Evolutionary conservation across 1,140 invertebrate species (phyloP).

Genomic region (Drosophila littoralis): DNA sequence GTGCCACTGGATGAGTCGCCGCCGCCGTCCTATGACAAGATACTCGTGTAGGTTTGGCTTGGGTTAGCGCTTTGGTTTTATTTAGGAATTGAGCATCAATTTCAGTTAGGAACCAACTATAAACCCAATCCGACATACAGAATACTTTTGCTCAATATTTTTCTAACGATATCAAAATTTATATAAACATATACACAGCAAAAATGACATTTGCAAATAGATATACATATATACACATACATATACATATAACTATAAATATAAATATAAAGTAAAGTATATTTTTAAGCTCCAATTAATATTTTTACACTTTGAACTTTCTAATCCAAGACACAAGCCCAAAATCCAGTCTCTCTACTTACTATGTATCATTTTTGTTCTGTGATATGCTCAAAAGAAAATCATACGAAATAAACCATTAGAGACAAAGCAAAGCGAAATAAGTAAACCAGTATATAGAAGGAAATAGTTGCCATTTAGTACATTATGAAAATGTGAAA

Average conservation of each 20-base stretch:
- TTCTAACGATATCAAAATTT: constrained; percentile 79
- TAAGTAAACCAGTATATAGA: constrained; percentile 16
- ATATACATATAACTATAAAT: constrained; percentile 51
- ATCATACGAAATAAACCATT: constrained; percentile 49
- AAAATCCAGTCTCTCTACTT: constrained; percentile 57
- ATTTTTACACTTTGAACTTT: constrained; percentile 69
- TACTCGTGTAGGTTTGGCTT: constrained; percentile 81
- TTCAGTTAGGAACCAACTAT: constrained; percentile 38
- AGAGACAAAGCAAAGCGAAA: constrained; percentile 28
- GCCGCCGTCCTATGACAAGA: constrained; percentile 87
- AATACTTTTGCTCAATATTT: constrained; percentile 77
- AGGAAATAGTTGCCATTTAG: constrained; percentile 33
- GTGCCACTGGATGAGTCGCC: constrained; percentile 85
- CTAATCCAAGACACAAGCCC: constrained; percentile 37
- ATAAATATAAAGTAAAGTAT: constrained; percentile 54
- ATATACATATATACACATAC: constrained; percentile 57
- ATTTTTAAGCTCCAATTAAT: constrained; percentile 71
- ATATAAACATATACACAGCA: constrained; percentile 73
- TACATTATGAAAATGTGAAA: constrained; percentile 26
- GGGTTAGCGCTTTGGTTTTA: constrained; percentile 23
- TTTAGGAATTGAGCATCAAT: constrained; percentile 65
- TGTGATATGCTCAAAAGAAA: constrained; percentile 80
- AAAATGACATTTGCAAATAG: constrained; percentile 51
- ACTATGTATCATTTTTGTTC: constrained; percentile 78
- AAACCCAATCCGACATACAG: constrained; percentile 36